phyloP scores from a whole-genome alignment of 2,113 vertebrate genomes.

The Sisor rabdophorus region DNA sequence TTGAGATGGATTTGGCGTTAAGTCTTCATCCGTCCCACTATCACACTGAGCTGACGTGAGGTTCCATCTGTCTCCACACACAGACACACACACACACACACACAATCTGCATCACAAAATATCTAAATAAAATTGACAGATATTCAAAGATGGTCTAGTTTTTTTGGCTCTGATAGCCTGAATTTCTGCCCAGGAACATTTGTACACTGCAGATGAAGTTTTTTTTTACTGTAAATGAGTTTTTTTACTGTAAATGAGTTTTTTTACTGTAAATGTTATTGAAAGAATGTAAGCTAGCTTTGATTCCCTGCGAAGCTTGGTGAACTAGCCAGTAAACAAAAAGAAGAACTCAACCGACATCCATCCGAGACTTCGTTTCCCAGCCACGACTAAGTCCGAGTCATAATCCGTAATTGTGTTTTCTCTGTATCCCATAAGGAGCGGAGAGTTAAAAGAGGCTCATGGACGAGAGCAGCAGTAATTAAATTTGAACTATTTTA shows the following conservation, averaged over 20 bases:
- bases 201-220: too few species aligned
- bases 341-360: background rate
- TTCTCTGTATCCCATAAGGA: constrained; percentile 69
- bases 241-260: too few species aligned
- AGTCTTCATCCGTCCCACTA: constrained; percentile 35
- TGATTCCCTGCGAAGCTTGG: too few species aligned
- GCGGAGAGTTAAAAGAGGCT: constrained; percentile 4
- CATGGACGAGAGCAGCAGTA: constrained; percentile 54
- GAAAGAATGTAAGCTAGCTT: too few species aligned
- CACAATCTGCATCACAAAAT: constrained; percentile 21
- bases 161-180: background rate
- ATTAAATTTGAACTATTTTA: constrained; percentile 71
- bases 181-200: too few species aligned
- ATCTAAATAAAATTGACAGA: constrained; percentile 1
- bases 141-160: background rate
- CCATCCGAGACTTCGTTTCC: constrained; percentile 13
- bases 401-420: constrained; percentile 71
- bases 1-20: constrained; percentile 36
- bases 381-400: constrained; percentile 65
- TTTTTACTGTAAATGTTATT: too few species aligned
- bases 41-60: constrained; percentile 29
- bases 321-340: background rate
- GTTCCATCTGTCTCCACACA: constrained; percentile 29
- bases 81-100: constrained; percentile 23
- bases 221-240: too few species aligned